Conservation (phyloP, 2,113 vertebrate species). For the Tachysurus fulvidraco region DNA sequence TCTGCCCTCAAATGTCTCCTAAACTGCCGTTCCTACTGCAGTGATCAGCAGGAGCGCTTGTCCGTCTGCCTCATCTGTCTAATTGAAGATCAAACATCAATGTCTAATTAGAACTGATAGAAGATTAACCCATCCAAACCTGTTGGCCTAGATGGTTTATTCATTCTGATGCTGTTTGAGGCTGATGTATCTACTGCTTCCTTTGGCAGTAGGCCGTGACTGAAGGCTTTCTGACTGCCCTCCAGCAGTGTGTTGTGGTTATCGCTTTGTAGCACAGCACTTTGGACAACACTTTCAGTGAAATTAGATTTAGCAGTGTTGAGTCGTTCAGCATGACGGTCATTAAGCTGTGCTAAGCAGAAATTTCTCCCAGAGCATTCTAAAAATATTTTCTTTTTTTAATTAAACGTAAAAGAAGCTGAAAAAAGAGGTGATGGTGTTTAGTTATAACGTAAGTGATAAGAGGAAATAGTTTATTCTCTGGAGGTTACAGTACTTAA, state of each 20-base stretch:
- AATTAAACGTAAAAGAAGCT: background rate
- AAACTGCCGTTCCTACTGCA: constrained; percentile 1
- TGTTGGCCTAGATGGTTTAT: background rate
- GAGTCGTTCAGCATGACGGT: background rate
- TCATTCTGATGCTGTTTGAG: background rate
- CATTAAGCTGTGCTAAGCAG: constrained; percentile 18
- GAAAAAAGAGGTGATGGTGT: background rate
- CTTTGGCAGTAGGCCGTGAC: background rate
- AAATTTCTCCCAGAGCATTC: background rate
- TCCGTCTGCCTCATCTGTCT: background rate
- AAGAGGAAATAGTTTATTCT: background rate
- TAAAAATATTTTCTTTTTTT: background rate
- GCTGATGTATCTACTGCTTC: background rate
- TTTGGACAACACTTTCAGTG: constrained; percentile 6
- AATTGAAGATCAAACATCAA: background rate
- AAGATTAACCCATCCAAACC: background rate
- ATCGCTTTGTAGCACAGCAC: background rate
- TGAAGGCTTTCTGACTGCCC: constrained; percentile 12
- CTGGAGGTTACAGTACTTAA: background rate
- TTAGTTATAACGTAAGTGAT: background rate
- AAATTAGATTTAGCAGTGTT: constrained; percentile 34
- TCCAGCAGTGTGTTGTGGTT: constrained; percentile 12
- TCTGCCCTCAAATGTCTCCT: constrained; percentile 13
- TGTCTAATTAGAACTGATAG: constrained; percentile 2
- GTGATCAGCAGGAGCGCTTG: background rate